Conservation (phyloP, 2,888 invertebrate species). For the Hypercompe scribonia region DNA sequence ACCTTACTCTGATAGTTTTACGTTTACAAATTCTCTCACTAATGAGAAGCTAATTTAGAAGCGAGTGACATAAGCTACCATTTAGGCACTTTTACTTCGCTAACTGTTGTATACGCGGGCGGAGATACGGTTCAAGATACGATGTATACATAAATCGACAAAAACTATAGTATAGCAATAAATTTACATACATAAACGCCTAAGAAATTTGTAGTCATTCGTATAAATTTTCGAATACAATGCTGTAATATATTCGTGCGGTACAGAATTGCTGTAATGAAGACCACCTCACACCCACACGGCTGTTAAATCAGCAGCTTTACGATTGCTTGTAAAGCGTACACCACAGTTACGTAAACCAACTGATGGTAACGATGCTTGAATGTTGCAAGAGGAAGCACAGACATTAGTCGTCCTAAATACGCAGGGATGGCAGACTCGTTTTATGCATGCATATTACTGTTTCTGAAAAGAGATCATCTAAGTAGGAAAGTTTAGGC, state of each 20-base stretch:
- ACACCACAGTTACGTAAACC: no score
- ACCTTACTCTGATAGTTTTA: no score
- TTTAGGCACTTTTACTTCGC: no score
- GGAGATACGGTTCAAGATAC: no score
- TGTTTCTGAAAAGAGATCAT: no score
- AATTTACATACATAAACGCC: background rate
- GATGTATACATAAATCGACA: background rate
- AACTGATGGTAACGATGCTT: conserved; percentile 49
- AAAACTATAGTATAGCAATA: background rate
- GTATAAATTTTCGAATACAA: conserved; percentile 25
- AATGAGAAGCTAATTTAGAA: no score
- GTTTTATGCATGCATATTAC: background rate
- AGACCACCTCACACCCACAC: conserved; percentile 50
- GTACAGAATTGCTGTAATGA: conserved; percentile 16
- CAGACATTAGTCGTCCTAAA: conserved; percentile 64
- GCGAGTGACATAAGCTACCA: no score
- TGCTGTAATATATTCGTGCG: conserved; percentile 5
- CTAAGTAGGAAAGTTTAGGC: background rate
- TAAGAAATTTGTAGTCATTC: background rate
- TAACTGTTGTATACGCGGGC: no score
- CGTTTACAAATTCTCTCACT: no score
- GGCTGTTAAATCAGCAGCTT: conserved; percentile 55
- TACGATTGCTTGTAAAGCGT: conserved; percentile 51
- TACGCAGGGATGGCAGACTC: conserved; percentile 37
- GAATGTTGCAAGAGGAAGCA: conserved; percentile 68